Conservation (phyloP, 2,113 vertebrate species). For the Indicator maculatus region DNA sequence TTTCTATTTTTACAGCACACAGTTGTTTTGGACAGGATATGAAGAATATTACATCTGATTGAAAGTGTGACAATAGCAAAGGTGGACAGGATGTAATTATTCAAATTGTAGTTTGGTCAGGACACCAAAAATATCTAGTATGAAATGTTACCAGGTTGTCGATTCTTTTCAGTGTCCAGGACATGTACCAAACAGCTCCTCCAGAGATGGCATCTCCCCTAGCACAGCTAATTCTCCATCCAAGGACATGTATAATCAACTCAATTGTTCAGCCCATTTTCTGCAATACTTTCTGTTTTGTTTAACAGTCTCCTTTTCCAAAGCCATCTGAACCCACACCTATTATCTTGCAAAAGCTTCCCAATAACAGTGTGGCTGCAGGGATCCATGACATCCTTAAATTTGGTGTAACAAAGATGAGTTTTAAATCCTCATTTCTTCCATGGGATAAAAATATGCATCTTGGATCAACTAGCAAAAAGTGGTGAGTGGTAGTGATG, state of each 20-base stretch:
- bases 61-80: constrained; percentile 45
- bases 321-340: neutral
- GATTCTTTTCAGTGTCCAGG: neutral
- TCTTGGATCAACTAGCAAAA: neutral
- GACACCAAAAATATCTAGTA: constrained; percentile 14
- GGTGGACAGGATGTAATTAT: constrained; percentile 43
- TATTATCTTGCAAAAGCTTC: neutral
- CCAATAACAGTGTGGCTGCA: neutral
- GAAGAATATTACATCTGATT: constrained; percentile 45
- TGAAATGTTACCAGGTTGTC: neutral
- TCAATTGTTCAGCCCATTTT: neutral
- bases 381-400: neutral
- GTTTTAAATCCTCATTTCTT: neutral
- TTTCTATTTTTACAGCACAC: constrained; percentile 37
- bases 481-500: neutral
- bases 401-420: rapidly evolving
- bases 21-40: constrained; percentile 32
- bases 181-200: neutral
- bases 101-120: constrained; percentile 33
- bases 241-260: neutral
- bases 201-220: neutral
- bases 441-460: neutral
- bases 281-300: neutral
- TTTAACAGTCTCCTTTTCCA: neutral
- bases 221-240: neutral